phyloP scores from a whole-genome alignment of 2,113 vertebrate genomes.

The Lamprologus ornatipinnis region DNA sequence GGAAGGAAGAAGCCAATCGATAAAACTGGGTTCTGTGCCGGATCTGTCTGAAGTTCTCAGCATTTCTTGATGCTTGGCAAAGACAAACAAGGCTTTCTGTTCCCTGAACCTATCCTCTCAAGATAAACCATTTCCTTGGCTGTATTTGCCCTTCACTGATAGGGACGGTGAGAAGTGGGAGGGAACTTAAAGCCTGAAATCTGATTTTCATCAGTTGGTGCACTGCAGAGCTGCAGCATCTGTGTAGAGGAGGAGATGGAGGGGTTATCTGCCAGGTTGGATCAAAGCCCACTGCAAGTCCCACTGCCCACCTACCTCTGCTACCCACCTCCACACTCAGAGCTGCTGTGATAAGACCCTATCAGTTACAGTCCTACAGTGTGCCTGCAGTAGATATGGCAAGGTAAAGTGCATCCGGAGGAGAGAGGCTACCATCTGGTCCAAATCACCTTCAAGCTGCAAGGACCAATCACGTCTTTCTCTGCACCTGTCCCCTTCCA shows the following conservation, averaged over 20 bases:
- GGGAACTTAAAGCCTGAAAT: constrained; percentile 24
- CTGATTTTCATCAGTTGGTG: constrained; percentile 44
- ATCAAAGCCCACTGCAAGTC: constrained; percentile 37
- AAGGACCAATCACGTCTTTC: neutral
- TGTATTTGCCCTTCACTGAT: constrained; percentile 28
- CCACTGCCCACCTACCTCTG: neutral
- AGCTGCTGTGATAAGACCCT: constrained; percentile 30
- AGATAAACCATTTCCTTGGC: constrained; percentile 35
- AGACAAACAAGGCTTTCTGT: constrained; percentile 12
- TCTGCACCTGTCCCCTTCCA: neutral
- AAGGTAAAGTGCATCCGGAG: constrained; percentile 45
- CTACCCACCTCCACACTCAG: neutral
- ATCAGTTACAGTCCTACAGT: constrained; percentile 28
- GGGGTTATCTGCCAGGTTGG: constrained; percentile 33
- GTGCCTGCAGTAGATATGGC: constrained; percentile 25
- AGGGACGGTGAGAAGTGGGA: neutral
- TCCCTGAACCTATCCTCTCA: constrained; percentile 15
- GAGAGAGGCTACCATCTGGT: constrained; percentile 37
- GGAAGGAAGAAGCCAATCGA: constrained; percentile 8
- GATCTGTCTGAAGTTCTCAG: neutral
- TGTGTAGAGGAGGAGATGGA: neutral
- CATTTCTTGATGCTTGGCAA: constrained; percentile 20
- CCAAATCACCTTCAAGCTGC: constrained; percentile 49
- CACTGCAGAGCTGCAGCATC: constrained; percentile 47
- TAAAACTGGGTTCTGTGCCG: neutral